Conservation (phyloP, 2,113 vertebrate genomes). For the Microcebus murinus region DNA sequence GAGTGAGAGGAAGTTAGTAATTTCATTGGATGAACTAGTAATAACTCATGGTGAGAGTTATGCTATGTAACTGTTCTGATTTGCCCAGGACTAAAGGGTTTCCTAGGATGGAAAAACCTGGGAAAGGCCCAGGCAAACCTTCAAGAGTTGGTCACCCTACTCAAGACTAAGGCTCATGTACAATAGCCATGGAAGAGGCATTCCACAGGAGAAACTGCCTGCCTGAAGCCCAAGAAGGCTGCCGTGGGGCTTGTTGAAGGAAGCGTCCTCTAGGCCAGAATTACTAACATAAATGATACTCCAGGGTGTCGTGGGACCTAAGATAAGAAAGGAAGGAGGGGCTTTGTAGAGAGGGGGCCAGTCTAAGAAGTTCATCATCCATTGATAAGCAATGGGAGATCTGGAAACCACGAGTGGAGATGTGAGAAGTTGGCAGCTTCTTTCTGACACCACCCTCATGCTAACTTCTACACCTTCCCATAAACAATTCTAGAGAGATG, state of each 20-base stretch:
- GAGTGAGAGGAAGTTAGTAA: background rate
- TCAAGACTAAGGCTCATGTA: background rate
- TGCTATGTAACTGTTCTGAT: background rate
- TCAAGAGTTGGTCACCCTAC: background rate
- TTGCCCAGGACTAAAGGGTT: background rate
- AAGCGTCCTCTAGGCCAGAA: background rate
- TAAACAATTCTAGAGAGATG: background rate
- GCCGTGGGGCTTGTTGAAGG: background rate
- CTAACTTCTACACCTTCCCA: background rate
- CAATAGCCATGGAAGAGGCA: rapidly evolving
- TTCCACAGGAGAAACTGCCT: background rate
- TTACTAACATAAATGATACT: background rate
- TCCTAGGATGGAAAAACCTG: background rate
- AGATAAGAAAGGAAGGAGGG: background rate
- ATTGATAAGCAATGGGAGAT: background rate
- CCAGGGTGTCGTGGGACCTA: background rate
- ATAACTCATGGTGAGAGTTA: rapidly evolving
- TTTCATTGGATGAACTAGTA: background rate
- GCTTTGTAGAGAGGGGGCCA: background rate
- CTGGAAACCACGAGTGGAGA: background rate
- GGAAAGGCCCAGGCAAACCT: background rate
- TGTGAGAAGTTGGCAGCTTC: background rate
- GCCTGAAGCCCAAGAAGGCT: background rate
- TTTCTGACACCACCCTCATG: background rate
- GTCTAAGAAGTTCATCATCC: background rate